A percentile compares a stretch with the other conserved stretches of the same genome.
Conservation (phyloP, 2,113 vertebrate genomes). For the Morone saxatilis region DNA sequence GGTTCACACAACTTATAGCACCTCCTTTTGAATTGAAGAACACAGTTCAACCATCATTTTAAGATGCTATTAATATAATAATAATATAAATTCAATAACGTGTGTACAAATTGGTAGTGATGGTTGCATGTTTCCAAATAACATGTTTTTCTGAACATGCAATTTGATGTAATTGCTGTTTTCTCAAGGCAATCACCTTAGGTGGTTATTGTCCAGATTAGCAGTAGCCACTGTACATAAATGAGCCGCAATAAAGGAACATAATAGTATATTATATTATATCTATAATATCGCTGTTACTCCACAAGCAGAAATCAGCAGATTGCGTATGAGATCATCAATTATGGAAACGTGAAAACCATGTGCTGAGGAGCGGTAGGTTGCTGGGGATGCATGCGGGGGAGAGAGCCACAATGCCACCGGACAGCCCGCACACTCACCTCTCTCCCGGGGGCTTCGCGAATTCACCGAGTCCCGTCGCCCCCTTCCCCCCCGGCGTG, state of each 20-base stretch:
- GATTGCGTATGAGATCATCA: constrained; percentile 64
- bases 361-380: constrained; percentile 61
- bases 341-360: constrained; percentile 72
- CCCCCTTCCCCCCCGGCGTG: constrained; percentile 82
- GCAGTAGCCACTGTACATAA: neutral
- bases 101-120: neutral
- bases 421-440: constrained; percentile 66
- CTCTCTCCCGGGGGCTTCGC: constrained; percentile 83
- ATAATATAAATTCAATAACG: neutral
- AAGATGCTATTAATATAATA: neutral
- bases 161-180: neutral
- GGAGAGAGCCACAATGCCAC: neutral
- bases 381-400: constrained; percentile 2
- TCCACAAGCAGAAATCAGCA: constrained; percentile 41
- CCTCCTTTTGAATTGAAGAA: neutral
- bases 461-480: constrained; percentile 83
- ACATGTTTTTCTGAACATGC: neutral
- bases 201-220: neutral
- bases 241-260: neutral
- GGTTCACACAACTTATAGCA: constrained; percentile 9
- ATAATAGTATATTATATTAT: neutral
- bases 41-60: neutral
- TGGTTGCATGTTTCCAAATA: neutral
- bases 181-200: neutral
- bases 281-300: constrained; percentile 1